Base-by-base conservation (phyloP, 1,140 invertebrate genomes). In the Hyposmocoma kahamanoa region DNA sequence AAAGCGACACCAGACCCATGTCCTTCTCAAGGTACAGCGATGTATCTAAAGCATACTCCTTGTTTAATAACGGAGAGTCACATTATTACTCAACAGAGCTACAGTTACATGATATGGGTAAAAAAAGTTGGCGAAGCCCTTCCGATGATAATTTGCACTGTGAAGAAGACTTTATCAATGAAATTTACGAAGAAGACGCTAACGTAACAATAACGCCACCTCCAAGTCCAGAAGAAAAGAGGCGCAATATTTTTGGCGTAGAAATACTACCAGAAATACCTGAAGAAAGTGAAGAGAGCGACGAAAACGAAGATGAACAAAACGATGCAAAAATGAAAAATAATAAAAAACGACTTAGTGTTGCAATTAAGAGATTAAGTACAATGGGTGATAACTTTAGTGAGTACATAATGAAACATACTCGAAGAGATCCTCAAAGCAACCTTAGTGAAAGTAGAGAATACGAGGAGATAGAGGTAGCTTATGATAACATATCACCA, bases 181-280 rank as follows among this genome's bases (percentile, higher is more conserved):
- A 72, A n/a, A 48, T 54, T 38, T 54, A 60, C 47, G 69, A 72
- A 24, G 52, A 71, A 18, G 64, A 68, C 18, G 57, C 56, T 42
- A 60, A 59, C 30, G 50, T 48, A 1, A 82, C 71, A 10, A 72
- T 79, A 26, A 85, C 82, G 13, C 82, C 82, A 18, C 82, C 82
- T 5, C 79, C 79, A n/a, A 85, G 82, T 56, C 82, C 82, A 10
- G 79, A 86, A 52, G 77, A 82, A 47, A 80, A 74, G 42, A 59
- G 72, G 47, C 72, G 74, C 49, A 83, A 80, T 56, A 67, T 82
- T 26, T 81, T 82, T 46, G 84, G 84, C 18, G 79, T 87, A 32
- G 75, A 86, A 54, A 83, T 86, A 57, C 65, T 87, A 48, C 84
- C 86, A 22, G 79, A 86, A 63, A 87, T 87, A 59, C 72, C 78